Base-by-base conservation (phyloP, 2,113 vertebrate species). In the Percina caprodes region DNA sequence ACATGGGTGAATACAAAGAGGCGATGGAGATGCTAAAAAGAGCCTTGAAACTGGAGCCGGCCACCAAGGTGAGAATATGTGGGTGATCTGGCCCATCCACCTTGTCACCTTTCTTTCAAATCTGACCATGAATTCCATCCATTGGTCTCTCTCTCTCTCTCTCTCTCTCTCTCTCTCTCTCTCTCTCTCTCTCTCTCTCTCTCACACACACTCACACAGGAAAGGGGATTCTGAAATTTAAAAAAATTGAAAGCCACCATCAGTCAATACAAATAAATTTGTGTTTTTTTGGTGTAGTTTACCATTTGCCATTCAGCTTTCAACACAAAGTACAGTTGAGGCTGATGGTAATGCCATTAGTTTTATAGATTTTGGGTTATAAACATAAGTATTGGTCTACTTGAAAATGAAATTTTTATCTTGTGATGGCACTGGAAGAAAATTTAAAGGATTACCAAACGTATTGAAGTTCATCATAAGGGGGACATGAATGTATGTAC, bases 21-120 rank as follows among this genome's bases (percentile, higher is more conserved):
- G 96, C 96, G 0, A 94, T 93, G 89, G 84, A 94, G 39, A 74
- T 90, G 62, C 94, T 97, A 79, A 96, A 91, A 90, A 95, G 87
- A 90, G 96, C 96, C 58, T 87, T 97, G 92, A 96, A 96, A 93
- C 88, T 97, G 86, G 97, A 97, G 86, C 96, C 97, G 4, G 76
- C 95, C 73, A 97, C 88, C 76, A 97, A 96, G 95, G 96, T 97
- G 85, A 90, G 92, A 80, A 80, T 85, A 79, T 68, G 39, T 86
- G 69, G 74, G 30, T 54, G 73, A 80, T 52, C 69, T 52, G 39
- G 35, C 55, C 51, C 67, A 3, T 71, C 60, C 69, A 24, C 45
- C 26, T 68, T 5, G 2, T 26, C 39, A 48, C 10, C 1, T 79
- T 83, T 60, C 49, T 30, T 71, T 35, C 11, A 71, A 75, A 55